Base-by-base conservation (phyloP, 1,140 invertebrate genomes). In the Orchestia grillus region DNA sequence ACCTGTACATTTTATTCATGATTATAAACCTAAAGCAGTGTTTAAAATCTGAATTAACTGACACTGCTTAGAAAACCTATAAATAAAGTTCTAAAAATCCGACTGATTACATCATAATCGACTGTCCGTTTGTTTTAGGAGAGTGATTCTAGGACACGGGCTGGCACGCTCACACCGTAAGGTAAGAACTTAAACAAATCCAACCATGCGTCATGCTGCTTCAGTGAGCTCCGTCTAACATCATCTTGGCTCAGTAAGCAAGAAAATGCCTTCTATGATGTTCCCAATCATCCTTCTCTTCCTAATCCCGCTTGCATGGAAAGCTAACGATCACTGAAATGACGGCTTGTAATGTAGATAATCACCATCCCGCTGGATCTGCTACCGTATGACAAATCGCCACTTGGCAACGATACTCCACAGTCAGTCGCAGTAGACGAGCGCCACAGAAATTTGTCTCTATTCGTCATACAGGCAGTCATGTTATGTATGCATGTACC, bases 251-350 rank as follows among this genome's bases (percentile, higher is more conserved):
- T 44, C 88, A 90, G 88, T 90, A 90, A 90, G 88, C 88, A 42
- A 90, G 88, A 90, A 90, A 90, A 90, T 90, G 88, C 88, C n/a
- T 90, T 90, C 15, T 44, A 90, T 90, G 43, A 90, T 44, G 88
- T 90, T 41, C 41, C 43, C 41, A 43, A 42, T 90, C 88, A 90
- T 90, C 88, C n/a, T 42, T 44, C 88, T 90, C 88, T 90, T 90
- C 88, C 88, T 28, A 41, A 41, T 90, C 88, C 88, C 88, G 41
- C 41, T 44, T 15, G 88, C 88, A 90, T 42, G 88, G 88, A 90
- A 90, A 90, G 88, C 88, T 90, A 90, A 90, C 88, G 88, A 90
- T 42, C 43, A 90, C 88, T 90, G 41, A 90, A 90, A 90, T 42
- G 88, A 90, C 36, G 88, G 88, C 43, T 41, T 90, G 43, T 90